A percentile compares a stretch with the other conserved stretches of the same genome.
These are phyloP conservation scores for Cebidichthys violaceus DNA, from an alignment of 2,113 vertebrate genomes.

Conservation along the genomic window DNA sequence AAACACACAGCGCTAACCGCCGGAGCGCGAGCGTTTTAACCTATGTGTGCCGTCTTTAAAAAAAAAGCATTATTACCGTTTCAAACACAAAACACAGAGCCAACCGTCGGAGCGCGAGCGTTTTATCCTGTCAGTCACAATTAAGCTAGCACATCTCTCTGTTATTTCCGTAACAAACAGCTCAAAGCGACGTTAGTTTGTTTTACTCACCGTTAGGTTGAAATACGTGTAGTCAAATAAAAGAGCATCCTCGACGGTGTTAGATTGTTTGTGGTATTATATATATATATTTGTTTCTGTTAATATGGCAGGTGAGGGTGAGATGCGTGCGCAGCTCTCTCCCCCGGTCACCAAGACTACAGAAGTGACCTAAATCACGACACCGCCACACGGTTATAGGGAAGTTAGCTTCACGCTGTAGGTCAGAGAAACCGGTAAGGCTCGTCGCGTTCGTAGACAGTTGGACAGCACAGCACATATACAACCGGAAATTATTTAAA, in stretches of 20 bases:
- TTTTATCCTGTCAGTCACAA: neutral
- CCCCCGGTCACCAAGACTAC: conserved; percentile 1
- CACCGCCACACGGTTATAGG: neutral
- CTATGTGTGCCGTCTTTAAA: too few relatives aligned
- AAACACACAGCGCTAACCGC: too few relatives aligned
- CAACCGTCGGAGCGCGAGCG: too few relatives aligned
- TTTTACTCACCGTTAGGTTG: conserved; percentile 36
- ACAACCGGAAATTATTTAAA: fast-evolving
- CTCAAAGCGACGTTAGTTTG: too few relatives aligned
- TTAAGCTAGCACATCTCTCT: conserved; percentile 34
- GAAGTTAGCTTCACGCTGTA: conserved; percentile 36
- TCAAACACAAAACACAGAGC: neutral
- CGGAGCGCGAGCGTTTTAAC: too few relatives aligned
- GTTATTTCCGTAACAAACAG: neutral
- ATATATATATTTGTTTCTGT: neutral
- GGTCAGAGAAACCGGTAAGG: conserved; percentile 16
- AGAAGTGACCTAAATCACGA: conserved; percentile 11
- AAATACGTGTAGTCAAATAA: neutral
- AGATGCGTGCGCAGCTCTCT: neutral
- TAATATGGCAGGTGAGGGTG: neutral
- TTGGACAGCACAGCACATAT: too few relatives aligned
- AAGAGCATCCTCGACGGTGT: neutral
- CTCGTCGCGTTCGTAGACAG: neutral
- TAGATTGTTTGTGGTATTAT: neutral
- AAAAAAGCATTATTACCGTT: neutral